These are phyloP conservation scores for Mobula birostris DNA, from an alignment of 2,113 vertebrate genomes.

Conservation along the genomic window DNA sequence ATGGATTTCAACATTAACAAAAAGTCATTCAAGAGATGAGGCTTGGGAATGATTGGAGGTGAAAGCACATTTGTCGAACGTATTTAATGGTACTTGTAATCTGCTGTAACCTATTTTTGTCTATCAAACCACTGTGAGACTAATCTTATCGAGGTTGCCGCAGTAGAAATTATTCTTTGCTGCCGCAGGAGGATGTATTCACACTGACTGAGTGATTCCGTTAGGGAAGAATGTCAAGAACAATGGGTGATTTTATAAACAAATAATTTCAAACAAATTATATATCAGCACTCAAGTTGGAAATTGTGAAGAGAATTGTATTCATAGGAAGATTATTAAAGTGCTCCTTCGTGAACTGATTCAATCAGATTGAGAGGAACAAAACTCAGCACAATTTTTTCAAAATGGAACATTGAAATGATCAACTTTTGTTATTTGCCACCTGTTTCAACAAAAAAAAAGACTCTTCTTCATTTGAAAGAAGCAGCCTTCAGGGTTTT, in stretches of 20 bases:
- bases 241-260: conserved; percentile 11
- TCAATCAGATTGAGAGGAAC: neutral
- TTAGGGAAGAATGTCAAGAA: neutral
- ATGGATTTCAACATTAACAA: neutral
- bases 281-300: neutral
- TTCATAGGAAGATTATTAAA: conserved; percentile 22
- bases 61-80: neutral
- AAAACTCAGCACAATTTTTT: neutral
- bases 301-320: neutral
- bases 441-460: neutral
- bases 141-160: neutral
- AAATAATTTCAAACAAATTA: conserved; percentile 29
- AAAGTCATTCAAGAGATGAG: neutral
- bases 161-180: neutral
- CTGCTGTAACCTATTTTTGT: conserved; percentile 8
- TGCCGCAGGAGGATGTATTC: neutral
- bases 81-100: neutral
- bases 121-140: neutral
- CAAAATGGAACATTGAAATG: neutral
- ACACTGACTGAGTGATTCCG: neutral
- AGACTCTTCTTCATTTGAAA: neutral
- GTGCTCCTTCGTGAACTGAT: neutral
- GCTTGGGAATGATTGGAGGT: neutral
- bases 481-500: neutral
- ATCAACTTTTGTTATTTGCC: conserved; percentile 10